Evolutionary conservation across 2,888 invertebrate species (phyloP), one percentile per base, ranked within the genome.

Genomic region (Agrochola macilenta): DNA sequence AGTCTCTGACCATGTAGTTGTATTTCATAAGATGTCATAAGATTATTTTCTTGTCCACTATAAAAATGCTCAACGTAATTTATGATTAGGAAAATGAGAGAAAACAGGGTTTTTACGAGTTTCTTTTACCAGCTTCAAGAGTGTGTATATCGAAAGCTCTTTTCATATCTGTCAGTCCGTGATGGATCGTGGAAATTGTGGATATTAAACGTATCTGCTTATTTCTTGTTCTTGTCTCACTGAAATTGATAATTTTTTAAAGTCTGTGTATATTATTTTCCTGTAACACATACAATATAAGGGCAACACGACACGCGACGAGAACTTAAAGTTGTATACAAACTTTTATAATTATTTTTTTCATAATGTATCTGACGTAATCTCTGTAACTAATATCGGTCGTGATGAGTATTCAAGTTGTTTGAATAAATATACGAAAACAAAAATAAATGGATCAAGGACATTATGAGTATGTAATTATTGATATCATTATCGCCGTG

Each of bases 391-490:
- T 52, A 52, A 20, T 43, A 77, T 77, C 35, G 65, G 60, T 65
- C 58, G 35, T 73, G 35, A 52, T 64, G 57, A 57, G 7, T 30
- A 63, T 79, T 68, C 39, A 75, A 68, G 74, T 75, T 76, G 69
- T 79, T 84, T 81, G 63, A 57, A n/a, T 63, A 75, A 68, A 65
- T 75, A 75, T 61, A 49, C n/a, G 60, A 74, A 80, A 74, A 60
- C 63, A 66, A 72, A 74, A 81, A 79, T 82, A 88, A 88, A 89
- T 87, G 85, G 89, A 90, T 82, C 91, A 91, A 91, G 92, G 90
- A 76, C 86, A 61, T 77, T 77, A 81, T 70, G 77, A 84, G 78
- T 81, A 81, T 81, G 81, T 90, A 87, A 90, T 90, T 90, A 89
- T 87, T 83, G 89, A 88, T 90, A 89, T 76, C 84, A 84, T 86